Conservation (phyloP, 2,888 invertebrate species). For the Tetranychus piercei region DNA sequence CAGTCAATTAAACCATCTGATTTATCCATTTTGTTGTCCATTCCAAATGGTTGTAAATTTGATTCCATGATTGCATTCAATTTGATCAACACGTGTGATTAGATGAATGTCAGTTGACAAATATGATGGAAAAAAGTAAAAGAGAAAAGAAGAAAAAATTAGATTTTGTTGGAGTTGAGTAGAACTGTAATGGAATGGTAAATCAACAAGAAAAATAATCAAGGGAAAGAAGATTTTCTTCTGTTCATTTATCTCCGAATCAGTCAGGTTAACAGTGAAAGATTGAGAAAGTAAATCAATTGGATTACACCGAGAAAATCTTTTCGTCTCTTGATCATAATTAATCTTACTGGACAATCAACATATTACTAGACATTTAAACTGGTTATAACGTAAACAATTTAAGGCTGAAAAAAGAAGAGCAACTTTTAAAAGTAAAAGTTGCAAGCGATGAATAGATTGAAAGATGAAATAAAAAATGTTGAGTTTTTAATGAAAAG, state of each 20-base stretch:
- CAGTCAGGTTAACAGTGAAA: not conserved
- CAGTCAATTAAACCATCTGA: constrained; percentile 94
- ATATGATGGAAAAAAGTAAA: not conserved
- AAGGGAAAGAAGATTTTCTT: not conserved
- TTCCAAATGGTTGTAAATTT: too few relatives aligned
- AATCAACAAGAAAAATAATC: not conserved
- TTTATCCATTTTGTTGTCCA: not conserved
- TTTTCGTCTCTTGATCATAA: not conserved
- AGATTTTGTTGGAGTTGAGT: not conserved
- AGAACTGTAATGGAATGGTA: not conserved
- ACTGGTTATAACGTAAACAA: too few relatives aligned
- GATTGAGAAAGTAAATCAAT: not conserved
- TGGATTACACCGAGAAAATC: not conserved
- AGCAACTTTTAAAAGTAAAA: too few relatives aligned
- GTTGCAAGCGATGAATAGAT: too few relatives aligned
- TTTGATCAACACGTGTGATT: not conserved
- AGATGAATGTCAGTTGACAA: not conserved
- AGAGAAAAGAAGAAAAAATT: not conserved
- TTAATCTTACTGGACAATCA: not conserved
- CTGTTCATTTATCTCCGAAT: too few relatives aligned
- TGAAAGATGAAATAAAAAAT: too few relatives aligned
- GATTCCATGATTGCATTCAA: constrained; percentile 7
- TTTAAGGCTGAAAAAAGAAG: too few relatives aligned
- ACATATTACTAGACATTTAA: too few relatives aligned
- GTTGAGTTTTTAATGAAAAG: too few relatives aligned